Conservation (phyloP, 2,113 vertebrate genomes). For the Tringa solitaria region DNA sequence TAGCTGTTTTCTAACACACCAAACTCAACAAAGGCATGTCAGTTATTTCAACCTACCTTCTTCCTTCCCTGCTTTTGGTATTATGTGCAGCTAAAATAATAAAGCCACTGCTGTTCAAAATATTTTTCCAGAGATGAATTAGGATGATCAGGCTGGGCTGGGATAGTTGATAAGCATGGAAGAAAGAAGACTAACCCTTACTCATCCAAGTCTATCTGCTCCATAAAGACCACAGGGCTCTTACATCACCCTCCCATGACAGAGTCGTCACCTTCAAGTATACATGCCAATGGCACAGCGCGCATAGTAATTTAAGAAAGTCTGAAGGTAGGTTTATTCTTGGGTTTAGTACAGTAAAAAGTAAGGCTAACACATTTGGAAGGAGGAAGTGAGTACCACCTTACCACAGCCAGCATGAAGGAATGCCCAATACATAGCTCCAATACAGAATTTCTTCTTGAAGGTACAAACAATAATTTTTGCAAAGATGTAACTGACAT, state of each 20-base stretch:
- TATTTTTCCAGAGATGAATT: neutral
- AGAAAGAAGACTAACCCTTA: neutral
- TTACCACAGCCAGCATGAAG: neutral
- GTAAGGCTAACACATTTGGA: neutral
- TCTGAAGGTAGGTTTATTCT: neutral
- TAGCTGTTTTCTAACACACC: neutral
- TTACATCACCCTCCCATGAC: fast-evolving
- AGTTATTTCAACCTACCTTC: neutral
- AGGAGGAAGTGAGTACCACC: neutral
- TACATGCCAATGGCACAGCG: neutral
- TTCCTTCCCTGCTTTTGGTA: neutral
- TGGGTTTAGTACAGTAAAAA: neutral
- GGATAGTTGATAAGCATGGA: neutral
- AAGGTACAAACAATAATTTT: neutral
- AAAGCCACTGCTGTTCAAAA: neutral
- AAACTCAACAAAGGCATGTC: neutral
- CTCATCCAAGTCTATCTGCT: neutral
- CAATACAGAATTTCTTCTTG: neutral
- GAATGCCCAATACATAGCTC: neutral
- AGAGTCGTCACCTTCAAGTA: neutral
- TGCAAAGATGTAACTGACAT: neutral
- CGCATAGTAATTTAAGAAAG: neutral
- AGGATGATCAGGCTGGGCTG: neutral
- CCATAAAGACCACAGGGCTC: neutral
- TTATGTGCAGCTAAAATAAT: neutral